Percentiles rank a stretch among this genome's conserved stretches.
phyloP scores from a whole-genome alignment of 2,113 vertebrate species.

The Odontesthes bonariensis region DNA sequence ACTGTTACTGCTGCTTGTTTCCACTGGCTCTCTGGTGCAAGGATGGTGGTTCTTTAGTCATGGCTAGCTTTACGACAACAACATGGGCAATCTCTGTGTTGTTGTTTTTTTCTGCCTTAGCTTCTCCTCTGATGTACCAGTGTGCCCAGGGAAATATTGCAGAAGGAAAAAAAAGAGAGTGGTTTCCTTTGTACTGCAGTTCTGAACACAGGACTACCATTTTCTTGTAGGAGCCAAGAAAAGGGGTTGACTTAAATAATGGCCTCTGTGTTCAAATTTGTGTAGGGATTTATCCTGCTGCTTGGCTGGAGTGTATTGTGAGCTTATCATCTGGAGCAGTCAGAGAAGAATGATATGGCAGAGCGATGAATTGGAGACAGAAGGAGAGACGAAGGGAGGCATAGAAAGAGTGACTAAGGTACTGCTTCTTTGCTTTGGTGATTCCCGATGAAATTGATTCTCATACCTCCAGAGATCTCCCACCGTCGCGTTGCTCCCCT shows the following conservation, averaged over 20 bases:
- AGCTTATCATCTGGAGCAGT: constrained; percentile 55
- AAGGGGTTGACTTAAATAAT: constrained; percentile 68
- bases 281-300: constrained; percentile 65
- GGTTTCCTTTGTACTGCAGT: constrained; percentile 66
- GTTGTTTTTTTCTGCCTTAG: constrained; percentile 5
- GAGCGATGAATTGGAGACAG: constrained; percentile 56
- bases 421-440: constrained; percentile 64
- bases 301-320: constrained; percentile 38
- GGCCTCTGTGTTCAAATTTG: constrained; percentile 70
- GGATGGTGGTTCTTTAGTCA: constrained; percentile 14
- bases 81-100: constrained; percentile 27
- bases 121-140: constrained; percentile 51
- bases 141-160: constrained; percentile 37
- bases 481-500: constrained; percentile 56
- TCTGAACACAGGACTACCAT: constrained; percentile 41
- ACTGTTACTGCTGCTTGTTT: constrained; percentile 51
- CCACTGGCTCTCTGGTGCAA: constrained; percentile 1
- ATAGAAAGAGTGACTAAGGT: constrained; percentile 39
- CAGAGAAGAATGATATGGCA: constrained; percentile 32
- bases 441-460: constrained; percentile 76
- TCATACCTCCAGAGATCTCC: constrained; percentile 68
- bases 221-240: constrained; percentile 58
- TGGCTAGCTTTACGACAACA: constrained; percentile 28
- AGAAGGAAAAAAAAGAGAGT: constrained; percentile 28
- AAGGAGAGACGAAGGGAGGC: constrained; percentile 15